Evolutionary conservation across 2,888 invertebrate genomes (phyloP), one percentile per base, ranked within the genome.

Genomic region (Psococerastis gibbosa): DNA sequence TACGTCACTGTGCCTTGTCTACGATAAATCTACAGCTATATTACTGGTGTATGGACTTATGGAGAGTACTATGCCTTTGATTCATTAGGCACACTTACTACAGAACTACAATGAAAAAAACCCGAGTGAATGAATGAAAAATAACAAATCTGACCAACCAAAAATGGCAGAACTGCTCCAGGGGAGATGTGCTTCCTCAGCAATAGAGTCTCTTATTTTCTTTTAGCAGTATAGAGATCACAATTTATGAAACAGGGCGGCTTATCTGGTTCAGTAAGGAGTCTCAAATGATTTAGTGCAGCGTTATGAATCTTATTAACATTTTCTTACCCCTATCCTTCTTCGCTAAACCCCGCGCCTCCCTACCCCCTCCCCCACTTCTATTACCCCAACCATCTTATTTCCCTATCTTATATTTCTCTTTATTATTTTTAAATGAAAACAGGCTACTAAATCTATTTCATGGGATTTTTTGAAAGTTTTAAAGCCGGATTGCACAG

Each of bases 201-300:
- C 38, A 38, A 38, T 38, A 22, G n/a, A 38, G 38, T 38, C 38
- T 38, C 38, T 38, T 38, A 38, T 38, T 38, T 38, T 38, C 38
- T 38, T 38, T 38, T 38, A 15, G 38, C 38, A 38, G 20, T 11
- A 27, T 20, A 38, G 38, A 38, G 38, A 38, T 38, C 38, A 38
- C 38, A 38, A 38, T 38, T 38, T 38, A 38, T 38, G 38, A 38
- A 38, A 38, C 38, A 38, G 38, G 20, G 17, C 38, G 38, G 38
- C 38, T 38, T 38, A 38, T 38, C 38, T 38, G 38, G 38, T 38
- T 38, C 38, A 38, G 38, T 38, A 38, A 38, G 38, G 38, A 38
- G 38, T 38, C 38, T 38, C 22, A 16, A 17, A 20, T 38, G 38
- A 38, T 38, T 38, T 38, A 38, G 17, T 20, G 22, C 38, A 17